These are phyloP conservation scores for Ennomos fuscantarius DNA, from an alignment of 2,888 invertebrate genomes.

Conservation along the genomic window DNA sequence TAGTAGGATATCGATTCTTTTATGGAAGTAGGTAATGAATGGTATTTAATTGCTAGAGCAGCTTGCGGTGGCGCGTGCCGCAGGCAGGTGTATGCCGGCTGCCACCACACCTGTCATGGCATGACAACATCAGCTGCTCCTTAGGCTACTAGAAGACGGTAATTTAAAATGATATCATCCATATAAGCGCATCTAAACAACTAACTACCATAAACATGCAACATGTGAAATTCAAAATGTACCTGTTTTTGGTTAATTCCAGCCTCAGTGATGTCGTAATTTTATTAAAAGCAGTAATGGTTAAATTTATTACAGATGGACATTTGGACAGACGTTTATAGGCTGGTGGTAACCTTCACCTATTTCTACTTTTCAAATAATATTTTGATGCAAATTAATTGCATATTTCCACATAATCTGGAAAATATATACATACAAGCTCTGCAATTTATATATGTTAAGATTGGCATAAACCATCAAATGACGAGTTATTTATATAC, in stretches of 20 bases:
- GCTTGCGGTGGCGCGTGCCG: constrained; percentile 79
- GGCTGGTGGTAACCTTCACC: not conserved
- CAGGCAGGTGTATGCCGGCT: constrained; percentile 78
- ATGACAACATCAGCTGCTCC: constrained; percentile 72
- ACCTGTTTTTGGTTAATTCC: not conserved
- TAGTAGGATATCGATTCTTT: constrained; percentile 55
- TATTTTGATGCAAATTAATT: not conserved
- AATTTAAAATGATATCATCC: constrained; percentile 16
- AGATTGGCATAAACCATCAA: too few relatives aligned
- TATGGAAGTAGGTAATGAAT: constrained; percentile 57
- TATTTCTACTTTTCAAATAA: not conserved
- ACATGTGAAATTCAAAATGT: constrained; percentile 3
- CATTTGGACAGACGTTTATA: not conserved
- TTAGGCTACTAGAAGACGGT: constrained; percentile 54
- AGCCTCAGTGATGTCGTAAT: constrained; percentile 1
- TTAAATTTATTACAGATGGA: not conserved
- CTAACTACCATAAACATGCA: constrained; percentile 11
- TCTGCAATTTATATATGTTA: not conserved
- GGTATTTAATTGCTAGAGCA: constrained; percentile 68
- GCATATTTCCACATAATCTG: not conserved
- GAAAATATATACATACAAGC: too few relatives aligned
- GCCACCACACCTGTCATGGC: constrained; percentile 80
- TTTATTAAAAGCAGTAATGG: not conserved
- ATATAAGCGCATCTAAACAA: constrained; percentile 4
- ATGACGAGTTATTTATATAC: constrained; percentile 3